Conservation (phyloP, 2,888 invertebrate species). For the Erebia aethiops region DNA sequence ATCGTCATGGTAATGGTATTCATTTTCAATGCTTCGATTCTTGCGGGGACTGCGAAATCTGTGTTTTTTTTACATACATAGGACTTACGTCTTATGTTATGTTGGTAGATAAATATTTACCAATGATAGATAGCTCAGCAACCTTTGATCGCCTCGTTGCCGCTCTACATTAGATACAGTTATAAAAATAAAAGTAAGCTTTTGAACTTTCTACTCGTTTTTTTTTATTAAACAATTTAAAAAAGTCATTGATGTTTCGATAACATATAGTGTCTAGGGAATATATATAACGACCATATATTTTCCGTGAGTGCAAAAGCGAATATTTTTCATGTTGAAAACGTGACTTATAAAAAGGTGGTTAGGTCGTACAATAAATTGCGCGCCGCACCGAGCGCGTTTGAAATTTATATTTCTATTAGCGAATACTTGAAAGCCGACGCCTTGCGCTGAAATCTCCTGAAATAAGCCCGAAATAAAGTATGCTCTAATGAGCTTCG, state of each 20-base stretch:
- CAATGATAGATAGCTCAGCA: too few relatives aligned
- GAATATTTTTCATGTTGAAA: conserved; percentile 63
- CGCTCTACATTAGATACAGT: background rate
- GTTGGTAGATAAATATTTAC: too few relatives aligned
- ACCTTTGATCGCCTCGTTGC: too few relatives aligned
- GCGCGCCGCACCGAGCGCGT: conserved; percentile 50
- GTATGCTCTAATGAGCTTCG: background rate
- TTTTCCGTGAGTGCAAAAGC: conserved; percentile 32
- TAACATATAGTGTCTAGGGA: background rate
- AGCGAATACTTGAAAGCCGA: conserved; percentile 39
- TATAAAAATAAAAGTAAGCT: background rate
- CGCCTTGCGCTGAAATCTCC: conserved; percentile 19
- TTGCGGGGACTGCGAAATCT: too few relatives aligned
- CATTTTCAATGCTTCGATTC: too few relatives aligned
- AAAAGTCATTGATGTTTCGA: background rate
- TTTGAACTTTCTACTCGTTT: too few relatives aligned
- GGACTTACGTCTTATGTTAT: too few relatives aligned
- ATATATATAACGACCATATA: conserved; percentile 13
- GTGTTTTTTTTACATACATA: too few relatives aligned
- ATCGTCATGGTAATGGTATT: too few relatives aligned
- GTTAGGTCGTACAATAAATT: conserved; percentile 64
- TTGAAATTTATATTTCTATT: conserved; percentile 76
- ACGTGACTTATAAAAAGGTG: conserved; percentile 71
- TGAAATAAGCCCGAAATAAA: conserved; percentile 10
- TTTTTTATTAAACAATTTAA: background rate